Evolutionary conservation across 2,888 invertebrate species (phyloP), one percentile per base, ranked within the genome.

Genomic region (Sinopyrophorus schimmeli): DNA sequence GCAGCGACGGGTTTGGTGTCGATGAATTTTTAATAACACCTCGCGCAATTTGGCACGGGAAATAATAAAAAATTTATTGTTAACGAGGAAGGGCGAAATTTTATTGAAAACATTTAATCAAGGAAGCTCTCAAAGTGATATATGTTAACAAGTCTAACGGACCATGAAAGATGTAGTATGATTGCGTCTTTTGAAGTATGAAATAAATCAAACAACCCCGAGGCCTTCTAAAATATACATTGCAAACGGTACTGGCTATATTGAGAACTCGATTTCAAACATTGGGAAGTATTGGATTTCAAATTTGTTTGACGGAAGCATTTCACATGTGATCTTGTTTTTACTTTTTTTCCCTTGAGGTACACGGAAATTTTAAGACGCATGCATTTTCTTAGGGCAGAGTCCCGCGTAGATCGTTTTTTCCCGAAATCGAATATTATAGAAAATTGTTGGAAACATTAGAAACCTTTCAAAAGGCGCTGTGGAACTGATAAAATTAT

Each of bases 141-240:
- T 40, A 40, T 40, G 24, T 42, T 47, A 47, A 47, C 32, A 47
- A 32, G 18, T 27, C 32, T 50, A 60, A 57, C 56, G 53, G 52
- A 50, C 47, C 49, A 54, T 57, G 53, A 58, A 58, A 58, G 60
- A 53, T 54, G 49, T 50, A 56, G 54, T 58, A 58, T 54, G 57
- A 58, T 60, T 57, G 60, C 57, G 37, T 58, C 60, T 57, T 58
- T 60, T 59, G 60, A 60, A 53, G 57, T 60, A 41, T 47, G 41
- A 37, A 55, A 58, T 59, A 60, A 59, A 60, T 60, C 58, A 60
- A 59, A 57, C 56, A 53, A 42, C 54, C 57, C 55, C 49, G 28
- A 20, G 53, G 40, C 49, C 44, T n/a, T 34, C 41, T 53, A 53
- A 59, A 57, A 57, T 58, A 55, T 52, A 53, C 55, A 55, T 57